Evolutionary conservation across 37 sponge, comb jelly and placozoan species (phyloP).

Genomic region (Ianthella basta): DNA sequence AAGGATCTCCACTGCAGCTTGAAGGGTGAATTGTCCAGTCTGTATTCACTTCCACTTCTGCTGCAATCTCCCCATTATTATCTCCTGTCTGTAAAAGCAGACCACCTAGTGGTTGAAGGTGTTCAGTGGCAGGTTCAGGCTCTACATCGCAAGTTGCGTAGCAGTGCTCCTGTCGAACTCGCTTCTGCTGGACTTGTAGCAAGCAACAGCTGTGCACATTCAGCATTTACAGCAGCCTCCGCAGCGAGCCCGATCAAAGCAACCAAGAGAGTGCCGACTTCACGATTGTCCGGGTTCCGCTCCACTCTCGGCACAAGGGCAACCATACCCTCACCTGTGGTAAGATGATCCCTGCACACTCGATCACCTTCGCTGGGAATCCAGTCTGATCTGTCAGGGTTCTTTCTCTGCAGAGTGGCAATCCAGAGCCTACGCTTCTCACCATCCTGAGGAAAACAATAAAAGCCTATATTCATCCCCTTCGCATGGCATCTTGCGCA

Average conservation of each 20-base stretch:
- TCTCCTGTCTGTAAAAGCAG: too few relatives aligned
- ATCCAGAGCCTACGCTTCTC: constrained; percentile 5
- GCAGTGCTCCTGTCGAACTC: constrained; percentile 15
- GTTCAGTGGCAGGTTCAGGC: too few relatives aligned
- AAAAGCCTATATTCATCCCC: not conserved
- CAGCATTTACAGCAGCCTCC: constrained; percentile 15
- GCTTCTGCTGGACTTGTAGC: not conserved
- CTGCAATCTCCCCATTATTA: too few relatives aligned
- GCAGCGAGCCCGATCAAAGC: constrained; percentile 10
- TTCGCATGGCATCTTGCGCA: constrained; percentile 1
- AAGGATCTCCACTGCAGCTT: too few relatives aligned
- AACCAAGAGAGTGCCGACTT: constrained; percentile 11
- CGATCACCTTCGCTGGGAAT: constrained; percentile 8
- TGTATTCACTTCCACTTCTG: too few relatives aligned
- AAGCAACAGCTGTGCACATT: not conserved
- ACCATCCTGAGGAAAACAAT: constrained; percentile 6
- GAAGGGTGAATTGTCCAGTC: too few relatives aligned
- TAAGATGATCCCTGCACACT: not conserved
- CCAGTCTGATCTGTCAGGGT: constrained; percentile 1
- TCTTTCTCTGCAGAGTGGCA: constrained; percentile 14
- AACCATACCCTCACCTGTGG: not conserved
- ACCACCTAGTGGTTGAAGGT: too few relatives aligned
- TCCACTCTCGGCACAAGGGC: not conserved
- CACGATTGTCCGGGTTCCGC: not conserved
- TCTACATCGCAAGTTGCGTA: constrained; percentile 14